phyloP scores from a whole-genome alignment of 2,113 vertebrate species.

The Amphiprion percula region DNA sequence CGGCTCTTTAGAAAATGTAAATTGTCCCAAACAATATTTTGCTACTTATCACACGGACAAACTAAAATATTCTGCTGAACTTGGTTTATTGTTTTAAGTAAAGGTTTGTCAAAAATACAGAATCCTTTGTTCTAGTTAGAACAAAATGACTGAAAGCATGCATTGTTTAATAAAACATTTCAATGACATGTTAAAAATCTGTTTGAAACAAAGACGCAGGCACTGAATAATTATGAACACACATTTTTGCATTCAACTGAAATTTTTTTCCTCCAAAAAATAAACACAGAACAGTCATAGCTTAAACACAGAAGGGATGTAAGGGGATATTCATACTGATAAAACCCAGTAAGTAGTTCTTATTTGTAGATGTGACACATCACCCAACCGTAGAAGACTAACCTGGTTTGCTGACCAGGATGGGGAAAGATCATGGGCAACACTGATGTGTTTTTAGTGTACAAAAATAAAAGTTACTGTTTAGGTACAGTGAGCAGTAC shows the following conservation, averaged over 20 bases:
- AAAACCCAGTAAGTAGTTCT: slow-evolving; percentile 77
- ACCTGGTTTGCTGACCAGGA: slow-evolving; percentile 40
- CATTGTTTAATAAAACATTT: slow-evolving; percentile 79
- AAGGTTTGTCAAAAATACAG: slow-evolving; percentile 78
- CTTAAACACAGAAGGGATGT: slow-evolving; percentile 38
- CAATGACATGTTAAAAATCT: slow-evolving; percentile 75
- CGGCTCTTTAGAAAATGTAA: not conserved
- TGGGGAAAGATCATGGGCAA: slow-evolving; percentile 38
- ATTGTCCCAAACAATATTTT: not conserved
- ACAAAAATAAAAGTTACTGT: slow-evolving; percentile 65
- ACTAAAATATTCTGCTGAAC: slow-evolving; percentile 47
- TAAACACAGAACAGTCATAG: slow-evolving; percentile 53
- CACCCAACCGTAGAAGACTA: slow-evolving; percentile 53
- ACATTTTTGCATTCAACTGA: slow-evolving; percentile 52
- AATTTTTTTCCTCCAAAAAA: slow-evolving; percentile 39
- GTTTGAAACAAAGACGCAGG: slow-evolving; percentile 61
- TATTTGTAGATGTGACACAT: slow-evolving; percentile 46
- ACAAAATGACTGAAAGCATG: slow-evolving; percentile 75
- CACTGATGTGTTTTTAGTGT: slow-evolving; percentile 65
- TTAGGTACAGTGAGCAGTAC: slow-evolving; percentile 29
- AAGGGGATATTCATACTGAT: slow-evolving; percentile 74
- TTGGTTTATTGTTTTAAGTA: slow-evolving; percentile 75
- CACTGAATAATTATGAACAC: slow-evolving; percentile 66
- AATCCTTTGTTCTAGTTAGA: slow-evolving; percentile 63
- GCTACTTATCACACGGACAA: not conserved